Conservation (phyloP, 2,113 vertebrate species). For the Lasiurus cinereus region DNA sequence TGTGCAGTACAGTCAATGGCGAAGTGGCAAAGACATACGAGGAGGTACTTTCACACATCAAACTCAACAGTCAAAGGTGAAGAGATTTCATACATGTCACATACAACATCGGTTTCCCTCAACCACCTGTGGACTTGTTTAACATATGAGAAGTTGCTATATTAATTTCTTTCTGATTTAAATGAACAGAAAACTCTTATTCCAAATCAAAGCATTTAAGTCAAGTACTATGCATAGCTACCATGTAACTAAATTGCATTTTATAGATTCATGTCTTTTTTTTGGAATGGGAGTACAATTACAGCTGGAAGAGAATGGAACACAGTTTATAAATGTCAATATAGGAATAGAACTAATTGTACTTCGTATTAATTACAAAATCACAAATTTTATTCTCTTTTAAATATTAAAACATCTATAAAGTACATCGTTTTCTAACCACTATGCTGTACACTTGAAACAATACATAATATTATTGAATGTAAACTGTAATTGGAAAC, state of each 20-base stretch:
- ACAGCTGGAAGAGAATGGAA: neutral
- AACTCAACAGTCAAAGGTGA: neutral
- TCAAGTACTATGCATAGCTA: neutral
- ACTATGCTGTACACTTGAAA: neutral
- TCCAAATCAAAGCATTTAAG: neutral
- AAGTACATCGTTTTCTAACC: neutral
- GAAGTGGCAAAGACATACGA: too few species aligned
- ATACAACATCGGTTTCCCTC: neutral
- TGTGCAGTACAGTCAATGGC: neutral
- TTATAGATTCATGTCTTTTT: neutral
- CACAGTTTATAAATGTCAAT: conserved; percentile 33
- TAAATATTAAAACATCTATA: conserved; percentile 52
- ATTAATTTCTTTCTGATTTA: neutral
- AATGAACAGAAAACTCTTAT: neutral
- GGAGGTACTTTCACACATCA: neutral
- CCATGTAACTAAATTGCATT: neutral
- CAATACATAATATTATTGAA: neutral
- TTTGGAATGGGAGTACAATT: neutral
- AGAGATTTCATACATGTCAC: too few species aligned
- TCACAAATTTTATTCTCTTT: conserved; percentile 39
- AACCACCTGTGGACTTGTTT: neutral
- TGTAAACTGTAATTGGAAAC: neutral
- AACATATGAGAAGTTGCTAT: neutral
- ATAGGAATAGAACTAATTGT: conserved; percentile 40
- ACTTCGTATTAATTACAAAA: conserved; percentile 55